Evolutionary conservation across 2,113 vertebrate genomes (phyloP).

Genomic region (Phylloscopus whistleri): DNA sequence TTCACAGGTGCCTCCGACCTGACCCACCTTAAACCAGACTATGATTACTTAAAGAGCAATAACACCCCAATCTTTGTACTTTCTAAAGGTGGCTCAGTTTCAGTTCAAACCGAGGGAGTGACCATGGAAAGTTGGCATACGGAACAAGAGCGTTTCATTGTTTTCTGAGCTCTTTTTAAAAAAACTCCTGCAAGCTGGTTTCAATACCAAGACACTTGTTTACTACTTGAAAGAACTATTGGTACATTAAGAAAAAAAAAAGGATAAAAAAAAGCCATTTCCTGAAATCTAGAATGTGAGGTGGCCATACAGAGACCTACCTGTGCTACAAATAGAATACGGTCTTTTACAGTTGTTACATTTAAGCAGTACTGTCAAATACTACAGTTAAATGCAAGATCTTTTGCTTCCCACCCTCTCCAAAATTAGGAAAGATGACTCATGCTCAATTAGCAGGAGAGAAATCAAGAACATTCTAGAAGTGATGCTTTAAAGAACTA

Average conservation of each 20-base stretch:
- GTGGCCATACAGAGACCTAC: not conserved
- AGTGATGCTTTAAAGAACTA: not conserved
- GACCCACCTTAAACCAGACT: not conserved
- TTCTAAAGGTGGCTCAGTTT: not conserved
- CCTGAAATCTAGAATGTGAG: not conserved
- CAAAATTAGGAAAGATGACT: not conserved
- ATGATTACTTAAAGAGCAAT: not conserved
- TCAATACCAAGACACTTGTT: not conserved
- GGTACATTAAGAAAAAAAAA: not conserved
- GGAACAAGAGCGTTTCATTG: not conserved
- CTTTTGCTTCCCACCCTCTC: not conserved
- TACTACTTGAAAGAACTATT: not conserved
- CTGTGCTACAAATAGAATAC: not conserved
- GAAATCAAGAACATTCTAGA: not conserved
- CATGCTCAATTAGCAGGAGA: not conserved
- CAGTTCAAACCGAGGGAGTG: not conserved
- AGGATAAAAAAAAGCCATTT: not conserved
- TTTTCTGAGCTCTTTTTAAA: not conserved
- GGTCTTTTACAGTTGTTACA: not conserved
- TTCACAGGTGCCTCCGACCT: not conserved
- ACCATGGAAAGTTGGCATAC: slow-evolving; percentile 20
- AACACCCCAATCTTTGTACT: not conserved
- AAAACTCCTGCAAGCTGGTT: not conserved
- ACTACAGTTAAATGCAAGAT: not conserved
- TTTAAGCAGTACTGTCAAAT: not conserved